Percentiles rank a stretch among this genome's conserved stretches.
These are phyloP conservation scores for Strongylocentrotus purpuratus DNA, from an alignment of 35 echinoderm and acorn worm species.

Conservation along the genomic window DNA sequence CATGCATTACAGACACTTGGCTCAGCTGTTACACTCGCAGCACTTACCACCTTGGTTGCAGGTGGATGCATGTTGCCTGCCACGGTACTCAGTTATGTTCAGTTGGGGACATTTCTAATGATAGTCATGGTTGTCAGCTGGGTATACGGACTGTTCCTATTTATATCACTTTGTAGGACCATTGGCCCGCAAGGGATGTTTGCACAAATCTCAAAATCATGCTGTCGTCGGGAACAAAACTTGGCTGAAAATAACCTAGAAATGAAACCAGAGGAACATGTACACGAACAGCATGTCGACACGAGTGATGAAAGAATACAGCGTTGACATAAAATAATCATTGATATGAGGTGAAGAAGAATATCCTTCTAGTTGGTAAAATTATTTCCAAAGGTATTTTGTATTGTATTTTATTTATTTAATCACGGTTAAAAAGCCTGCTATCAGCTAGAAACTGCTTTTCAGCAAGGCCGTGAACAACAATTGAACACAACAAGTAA, in stretches of 20 bases:
- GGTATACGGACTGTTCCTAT: constrained; percentile 80
- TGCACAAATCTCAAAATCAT: constrained; percentile 53
- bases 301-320: neutral
- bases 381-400: too few relatives aligned
- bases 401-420: too few relatives aligned
- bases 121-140: constrained; percentile 78
- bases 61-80: constrained; percentile 85
- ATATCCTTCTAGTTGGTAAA: too few relatives aligned
- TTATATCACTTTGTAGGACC: constrained; percentile 69
- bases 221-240: neutral
- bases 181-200: constrained; percentile 69
- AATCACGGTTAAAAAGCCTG: too few relatives aligned
- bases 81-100: constrained; percentile 64
- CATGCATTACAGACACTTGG: constrained; percentile 62
- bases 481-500: too few relatives aligned
- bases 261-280: neutral
- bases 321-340: neutral
- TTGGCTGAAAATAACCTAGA: neutral
- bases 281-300: constrained; percentile 28
- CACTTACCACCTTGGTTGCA: constrained; percentile 74
- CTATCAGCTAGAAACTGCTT: too few relatives aligned
- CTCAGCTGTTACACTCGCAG: constrained; percentile 74
- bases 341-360: too few relatives aligned
- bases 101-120: constrained; percentile 83
- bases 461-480: too few relatives aligned